These are phyloP conservation scores for Drosophila anceps DNA, from an alignment of 2,888 invertebrate species.

Conservation along the genomic window DNA sequence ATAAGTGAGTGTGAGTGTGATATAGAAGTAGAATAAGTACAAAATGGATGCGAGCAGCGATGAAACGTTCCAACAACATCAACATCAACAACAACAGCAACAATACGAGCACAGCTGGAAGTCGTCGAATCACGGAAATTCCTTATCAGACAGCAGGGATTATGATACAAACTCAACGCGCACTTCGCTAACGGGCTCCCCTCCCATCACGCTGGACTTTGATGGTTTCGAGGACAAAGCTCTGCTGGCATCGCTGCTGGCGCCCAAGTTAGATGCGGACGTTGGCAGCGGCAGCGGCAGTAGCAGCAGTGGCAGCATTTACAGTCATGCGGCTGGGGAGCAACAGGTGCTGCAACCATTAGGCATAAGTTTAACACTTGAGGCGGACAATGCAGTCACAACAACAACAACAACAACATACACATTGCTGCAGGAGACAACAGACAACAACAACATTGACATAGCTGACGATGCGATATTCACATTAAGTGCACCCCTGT, in stretches of 20 bases:
- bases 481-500: constrained; percentile 59
- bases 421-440: constrained; percentile 40
- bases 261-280: constrained; percentile 59
- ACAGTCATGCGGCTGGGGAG: constrained; percentile 62
- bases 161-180: constrained; percentile 77
- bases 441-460: constrained; percentile 52
- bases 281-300: constrained; percentile 27
- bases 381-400: constrained; percentile 62
- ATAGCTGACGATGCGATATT: constrained; percentile 62
- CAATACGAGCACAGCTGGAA: constrained; percentile 62
- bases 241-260: constrained; percentile 57
- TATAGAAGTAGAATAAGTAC: constrained; percentile 52
- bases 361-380: constrained; percentile 77
- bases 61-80: constrained; percentile 46
- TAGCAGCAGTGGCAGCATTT: constrained; percentile 32
- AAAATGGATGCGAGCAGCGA: constrained; percentile 66
- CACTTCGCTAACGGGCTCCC: constrained; percentile 68
- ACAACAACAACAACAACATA: constrained; percentile 55
- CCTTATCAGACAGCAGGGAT: constrained; percentile 78
- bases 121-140: constrained; percentile 63
- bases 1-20: constrained; percentile 43
- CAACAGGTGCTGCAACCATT: constrained; percentile 84
- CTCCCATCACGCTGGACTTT: constrained; percentile 63
- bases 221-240: constrained; percentile 61
- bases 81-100: constrained; percentile 48